Evolutionary conservation across 2,888 invertebrate species (phyloP), one percentile per base, ranked within the genome.

Genomic region (Ectemnius continuus): DNA sequence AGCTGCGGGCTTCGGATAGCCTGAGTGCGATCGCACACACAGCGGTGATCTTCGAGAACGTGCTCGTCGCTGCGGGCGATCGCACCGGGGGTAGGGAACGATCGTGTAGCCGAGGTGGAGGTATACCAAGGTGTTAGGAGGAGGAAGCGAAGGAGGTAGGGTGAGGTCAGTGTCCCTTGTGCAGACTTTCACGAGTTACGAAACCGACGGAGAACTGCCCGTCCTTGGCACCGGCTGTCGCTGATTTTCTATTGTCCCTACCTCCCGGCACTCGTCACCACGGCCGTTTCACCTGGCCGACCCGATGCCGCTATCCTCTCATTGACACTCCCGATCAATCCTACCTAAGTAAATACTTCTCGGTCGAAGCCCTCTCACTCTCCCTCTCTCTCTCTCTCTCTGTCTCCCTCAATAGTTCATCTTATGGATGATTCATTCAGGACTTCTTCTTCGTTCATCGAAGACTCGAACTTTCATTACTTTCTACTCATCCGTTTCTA

Each of bases 171-270:
- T 91, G 91, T 90, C 90, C 90, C 85, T 84, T 85, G 84, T 84
- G 88, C 86, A 87, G 88, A 91, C 91, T 91, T 91, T 91, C 91
- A 91, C 91, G 88, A 89, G 89, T 91, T 91, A 90, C 90, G 90
- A 91, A 91, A 91, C 88, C 77, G 71, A 69, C 83, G 80, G 87
- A 87, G 87, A 88, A 89, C 89, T 88, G 89, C 85, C 87, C 89
- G 91, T 91, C 90, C 90, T 91, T 90, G 90, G 90, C 91, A 90
- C 88, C 90, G 89, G 90, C 87, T 89, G 87, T 83, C 85, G 89
- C 85, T 87, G 88, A 86, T 90, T 89, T 90, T 90, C 89, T 88
- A 87, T 90, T 89, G 89, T 90, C 88, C 86, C 84, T 85, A 75
- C 67, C 60, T 72, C 62, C 62, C 57, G n/a, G 72, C 63, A 58